Evolutionary conservation across 2,113 vertebrate species (phyloP).

Genomic region (Pleuronectes platessa): DNA sequence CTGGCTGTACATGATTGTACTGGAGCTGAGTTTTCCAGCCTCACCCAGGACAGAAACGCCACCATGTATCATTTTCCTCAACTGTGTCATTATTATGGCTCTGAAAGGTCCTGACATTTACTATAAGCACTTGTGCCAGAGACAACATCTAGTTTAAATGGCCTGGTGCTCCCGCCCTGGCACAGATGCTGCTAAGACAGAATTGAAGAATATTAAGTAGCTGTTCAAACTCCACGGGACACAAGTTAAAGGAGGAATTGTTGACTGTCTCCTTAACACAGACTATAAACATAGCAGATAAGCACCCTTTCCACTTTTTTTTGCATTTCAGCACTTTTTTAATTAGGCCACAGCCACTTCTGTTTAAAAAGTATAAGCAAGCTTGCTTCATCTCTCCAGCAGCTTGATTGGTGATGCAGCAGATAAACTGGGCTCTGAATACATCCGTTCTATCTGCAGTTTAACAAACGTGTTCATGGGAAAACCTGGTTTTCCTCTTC

Average conservation of each 20-base stretch:
- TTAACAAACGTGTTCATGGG: conserved; percentile 40
- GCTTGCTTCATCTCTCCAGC: conserved; percentile 27
- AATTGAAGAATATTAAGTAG: conserved; percentile 40
- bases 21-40: conserved; percentile 39
- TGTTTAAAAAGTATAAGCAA: conserved; percentile 33
- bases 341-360: conserved; percentile 51
- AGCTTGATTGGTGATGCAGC: conserved; percentile 43
- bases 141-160: conserved; percentile 60
- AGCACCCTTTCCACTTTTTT: conserved; percentile 39
- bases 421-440: conserved; percentile 23
- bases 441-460: conserved; percentile 42
- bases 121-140: conserved; percentile 66
- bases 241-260: conserved; percentile 40
- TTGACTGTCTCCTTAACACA: conserved; percentile 38
- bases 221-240: conserved; percentile 31
- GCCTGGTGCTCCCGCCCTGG: conserved; percentile 17
- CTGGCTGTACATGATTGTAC: conserved; percentile 53
- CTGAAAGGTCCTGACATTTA: conserved; percentile 79
- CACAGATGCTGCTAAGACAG: conserved; percentile 15
- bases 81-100: conserved; percentile 67
- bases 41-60: conserved; percentile 43
- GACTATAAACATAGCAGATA: conserved; percentile 30
- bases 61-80: conserved; percentile 64
- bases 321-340: conserved; percentile 66
- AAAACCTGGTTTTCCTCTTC: conserved; percentile 52